phyloP scores from a whole-genome alignment of 2,113 vertebrate species.

The Myrmecophaga tridactyla region DNA sequence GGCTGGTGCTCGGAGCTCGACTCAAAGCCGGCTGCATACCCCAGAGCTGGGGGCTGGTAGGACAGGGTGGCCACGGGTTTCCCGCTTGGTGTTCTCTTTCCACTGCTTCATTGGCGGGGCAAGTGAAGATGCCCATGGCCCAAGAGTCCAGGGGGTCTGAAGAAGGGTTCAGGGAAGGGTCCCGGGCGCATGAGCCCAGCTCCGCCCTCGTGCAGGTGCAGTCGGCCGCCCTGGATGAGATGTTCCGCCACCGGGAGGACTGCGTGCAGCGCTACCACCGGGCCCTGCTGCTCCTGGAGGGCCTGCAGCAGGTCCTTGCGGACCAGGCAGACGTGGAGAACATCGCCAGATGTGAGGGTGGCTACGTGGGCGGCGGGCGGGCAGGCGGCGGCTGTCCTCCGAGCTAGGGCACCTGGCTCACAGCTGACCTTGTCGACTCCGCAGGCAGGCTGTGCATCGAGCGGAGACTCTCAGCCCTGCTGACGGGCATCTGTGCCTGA shows the following conservation, averaged over 20 bases:
- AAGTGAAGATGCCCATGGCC: too few relatives aligned
- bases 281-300: conserved; percentile 94
- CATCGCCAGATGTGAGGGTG: conserved; percentile 92
- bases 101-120: not conserved
- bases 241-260: conserved; percentile 91
- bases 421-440: not conserved
- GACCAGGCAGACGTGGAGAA: conserved; percentile 90
- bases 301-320: conserved; percentile 88
- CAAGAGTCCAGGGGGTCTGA: too few relatives aligned
- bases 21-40: too few relatives aligned
- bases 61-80: too few relatives aligned
- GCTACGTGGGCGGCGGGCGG: rapidly evolving
- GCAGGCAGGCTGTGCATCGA: conserved; percentile 95
- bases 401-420: rapidly evolving
- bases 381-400: rapidly evolving
- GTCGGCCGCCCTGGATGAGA: conserved; percentile 94
- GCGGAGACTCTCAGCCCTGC: conserved; percentile 90
- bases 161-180: not conserved
- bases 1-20: not conserved
- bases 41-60: not conserved
- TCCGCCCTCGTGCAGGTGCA: conserved; percentile 86
- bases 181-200: not conserved
- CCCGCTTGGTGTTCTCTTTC: not conserved
- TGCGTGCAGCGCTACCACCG: conserved; percentile 93
- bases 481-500: conserved; percentile 85